Percentiles rank a stretch among this genome's conserved stretches.
Conservation (phyloP, 1,140 invertebrate genomes). For the Uloborus diversus region DNA sequence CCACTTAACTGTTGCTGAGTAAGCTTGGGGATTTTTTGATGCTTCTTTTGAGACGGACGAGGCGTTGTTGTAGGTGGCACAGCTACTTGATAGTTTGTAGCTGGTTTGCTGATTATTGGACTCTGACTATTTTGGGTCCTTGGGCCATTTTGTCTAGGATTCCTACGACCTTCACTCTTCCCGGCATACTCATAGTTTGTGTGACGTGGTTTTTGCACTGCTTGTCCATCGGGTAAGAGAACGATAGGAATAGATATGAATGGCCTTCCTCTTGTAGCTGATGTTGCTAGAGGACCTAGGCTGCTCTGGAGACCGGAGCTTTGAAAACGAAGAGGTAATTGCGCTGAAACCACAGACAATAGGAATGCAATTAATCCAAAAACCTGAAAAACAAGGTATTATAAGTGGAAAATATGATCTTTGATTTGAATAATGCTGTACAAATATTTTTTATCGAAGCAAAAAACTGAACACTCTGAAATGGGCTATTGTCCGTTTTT, state of each 20-base stretch:
- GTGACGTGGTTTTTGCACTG: slow-evolving; percentile 10
- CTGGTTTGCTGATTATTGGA: neutral
- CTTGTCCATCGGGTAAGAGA: slow-evolving; percentile 27
- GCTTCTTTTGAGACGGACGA: neutral
- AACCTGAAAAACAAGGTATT: neutral
- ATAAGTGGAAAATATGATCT: neutral
- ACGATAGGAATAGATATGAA: slow-evolving; percentile 40
- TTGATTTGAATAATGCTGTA: neutral
- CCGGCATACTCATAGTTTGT: slow-evolving; percentile 2
- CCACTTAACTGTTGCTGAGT: neutral
- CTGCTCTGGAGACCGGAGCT: neutral
- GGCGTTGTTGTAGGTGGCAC: neutral
- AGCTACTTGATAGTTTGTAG: slow-evolving; percentile 6
- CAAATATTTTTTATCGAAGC: neutral
- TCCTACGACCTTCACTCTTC: neutral
- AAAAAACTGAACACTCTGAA: neutral
- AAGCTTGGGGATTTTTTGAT: neutral
- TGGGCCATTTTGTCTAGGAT: neutral
- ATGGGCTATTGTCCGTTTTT: too few relatives aligned
- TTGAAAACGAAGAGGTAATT: neutral
- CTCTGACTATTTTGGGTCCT: neutral
- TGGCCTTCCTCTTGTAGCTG: slow-evolving; percentile 17
- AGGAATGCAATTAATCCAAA: neutral
- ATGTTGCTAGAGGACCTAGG: neutral
- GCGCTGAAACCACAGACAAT: neutral